phyloP scores from a whole-genome alignment of 2,113 vertebrate species.

The Macrotis lagotis region DNA sequence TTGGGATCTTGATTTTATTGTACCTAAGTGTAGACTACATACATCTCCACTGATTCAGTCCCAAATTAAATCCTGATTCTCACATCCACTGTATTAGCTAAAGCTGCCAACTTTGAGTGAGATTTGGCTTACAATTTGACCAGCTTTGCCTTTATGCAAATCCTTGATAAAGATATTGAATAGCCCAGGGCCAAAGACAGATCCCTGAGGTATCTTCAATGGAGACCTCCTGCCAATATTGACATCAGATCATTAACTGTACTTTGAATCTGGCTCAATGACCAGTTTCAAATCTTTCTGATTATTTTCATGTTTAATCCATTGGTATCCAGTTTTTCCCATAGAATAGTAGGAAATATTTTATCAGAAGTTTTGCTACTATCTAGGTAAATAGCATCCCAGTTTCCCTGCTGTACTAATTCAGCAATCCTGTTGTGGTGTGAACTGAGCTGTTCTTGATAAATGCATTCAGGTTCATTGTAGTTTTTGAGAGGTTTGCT shows the following conservation, averaged over 20 bases:
- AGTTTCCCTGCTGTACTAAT: neutral
- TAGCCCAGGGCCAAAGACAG: neutral
- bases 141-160: neutral
- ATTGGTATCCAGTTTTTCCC: neutral
- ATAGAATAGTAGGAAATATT: neutral
- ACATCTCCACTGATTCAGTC: neutral
- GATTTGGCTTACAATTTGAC: neutral
- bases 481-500: neutral
- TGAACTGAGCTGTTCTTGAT: neutral
- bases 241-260: neutral
- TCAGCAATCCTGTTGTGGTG: neutral
- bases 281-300: neutral
- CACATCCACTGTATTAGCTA: neutral
- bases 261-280: neutral
- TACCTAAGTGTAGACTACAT: neutral
- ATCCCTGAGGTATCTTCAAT: neutral
- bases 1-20: neutral
- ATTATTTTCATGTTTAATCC: neutral
- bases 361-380: neutral
- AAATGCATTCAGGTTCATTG: neutral
- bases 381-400: neutral
- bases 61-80: neutral
- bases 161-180: neutral
- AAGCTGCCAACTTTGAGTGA: neutral
- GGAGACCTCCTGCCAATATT: neutral